Conservation (phyloP, 2,888 invertebrate genomes). For the Scaptomyza polygonia region DNA sequence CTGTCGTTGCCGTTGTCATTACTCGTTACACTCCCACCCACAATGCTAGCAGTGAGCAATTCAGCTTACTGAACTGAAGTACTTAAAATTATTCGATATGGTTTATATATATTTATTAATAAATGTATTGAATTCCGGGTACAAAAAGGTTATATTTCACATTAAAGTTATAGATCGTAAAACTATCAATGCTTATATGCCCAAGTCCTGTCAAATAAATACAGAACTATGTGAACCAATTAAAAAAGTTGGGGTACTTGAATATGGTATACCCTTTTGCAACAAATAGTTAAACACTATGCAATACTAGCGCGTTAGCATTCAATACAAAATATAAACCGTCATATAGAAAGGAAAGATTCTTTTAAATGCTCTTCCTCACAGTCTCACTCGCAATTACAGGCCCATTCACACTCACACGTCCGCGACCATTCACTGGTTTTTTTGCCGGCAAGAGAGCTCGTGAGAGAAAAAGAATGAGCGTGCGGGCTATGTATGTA, state of each 20-base stretch:
- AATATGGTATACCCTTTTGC: conserved; percentile 20
- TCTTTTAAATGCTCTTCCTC: conserved; percentile 22
- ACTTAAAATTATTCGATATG: conserved; percentile 15
- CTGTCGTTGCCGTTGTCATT: conserved; percentile 44
- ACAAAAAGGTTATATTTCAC: background rate
- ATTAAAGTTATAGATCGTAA: background rate
- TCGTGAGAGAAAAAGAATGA: conserved; percentile 6
- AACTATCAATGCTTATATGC: background rate
- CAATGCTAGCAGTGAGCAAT: conserved; percentile 20
- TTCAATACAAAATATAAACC: background rate
- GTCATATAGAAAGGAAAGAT: conserved; percentile 19
- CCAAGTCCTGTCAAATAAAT: conserved; percentile 13
- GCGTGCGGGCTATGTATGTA: conserved; percentile 10
- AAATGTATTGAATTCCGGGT: background rate
- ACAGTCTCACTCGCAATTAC: conserved; percentile 20
- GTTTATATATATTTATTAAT: conserved; percentile 3
- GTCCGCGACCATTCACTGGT: conserved; percentile 40
- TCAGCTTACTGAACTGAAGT: conserved; percentile 14
- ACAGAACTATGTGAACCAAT: conserved; percentile 16
- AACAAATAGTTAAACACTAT: background rate
- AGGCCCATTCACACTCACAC: conserved; percentile 22
- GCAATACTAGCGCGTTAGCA: background rate
- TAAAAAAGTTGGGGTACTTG: background rate
- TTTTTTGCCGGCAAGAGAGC: conserved; percentile 29
- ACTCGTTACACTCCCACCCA: conserved; percentile 59